Evolutionary conservation across 2,797 vertebrate species (phyloP), one percentile per base, ranked within the genome.

Genomic region (Pteropus rufus): DNA sequence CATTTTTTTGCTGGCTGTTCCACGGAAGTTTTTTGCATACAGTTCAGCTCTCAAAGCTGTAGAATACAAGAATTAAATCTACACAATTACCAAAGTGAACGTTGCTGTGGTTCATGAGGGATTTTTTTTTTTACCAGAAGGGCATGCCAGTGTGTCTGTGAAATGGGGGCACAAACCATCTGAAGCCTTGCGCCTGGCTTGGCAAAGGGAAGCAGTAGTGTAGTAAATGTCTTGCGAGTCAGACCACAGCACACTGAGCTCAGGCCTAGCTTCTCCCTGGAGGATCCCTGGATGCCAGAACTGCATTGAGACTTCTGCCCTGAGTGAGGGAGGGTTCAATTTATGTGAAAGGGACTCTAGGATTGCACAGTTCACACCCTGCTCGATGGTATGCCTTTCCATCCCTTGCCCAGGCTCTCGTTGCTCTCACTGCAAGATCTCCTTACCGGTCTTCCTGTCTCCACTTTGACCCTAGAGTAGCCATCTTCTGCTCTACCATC

Each of bases 1-100:
- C 62, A 0, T 46, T 52, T 88, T 91, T 93, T 65, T 87, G 65
- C 93, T 92, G 87, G 81, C 67, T 91, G 65, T 80, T 80, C 56
- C 77, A 84, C 29, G 0, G 62, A 92, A 49, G n/a, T 60, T n/a
- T 91, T 96, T 92, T 67, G 21, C 39, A 76, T 8, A 11, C 4
- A 80, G 67, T 70, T 95, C 54, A 84, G 44, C 70, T 72, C 41
- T 95, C 87, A 70, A 14, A 85, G 23, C 92, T 64, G 36, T 46
- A 41, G 26, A 84, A 41, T 34, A 39, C 7, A 76, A 81, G 82
- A 52, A 89, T 90, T 56, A 67, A 93, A 77, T 36, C 76, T 41
- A 46, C 36, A 58, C 19, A n/a, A 31, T 89, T 52, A 67, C 49
- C 67, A 69, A 44, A 24, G 39, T 58, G 70, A 91, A 36, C 62